These are phyloP conservation scores for Siniperca undulata DNA, from an alignment of 2,797 vertebrate species.

Conservation along the genomic window DNA sequence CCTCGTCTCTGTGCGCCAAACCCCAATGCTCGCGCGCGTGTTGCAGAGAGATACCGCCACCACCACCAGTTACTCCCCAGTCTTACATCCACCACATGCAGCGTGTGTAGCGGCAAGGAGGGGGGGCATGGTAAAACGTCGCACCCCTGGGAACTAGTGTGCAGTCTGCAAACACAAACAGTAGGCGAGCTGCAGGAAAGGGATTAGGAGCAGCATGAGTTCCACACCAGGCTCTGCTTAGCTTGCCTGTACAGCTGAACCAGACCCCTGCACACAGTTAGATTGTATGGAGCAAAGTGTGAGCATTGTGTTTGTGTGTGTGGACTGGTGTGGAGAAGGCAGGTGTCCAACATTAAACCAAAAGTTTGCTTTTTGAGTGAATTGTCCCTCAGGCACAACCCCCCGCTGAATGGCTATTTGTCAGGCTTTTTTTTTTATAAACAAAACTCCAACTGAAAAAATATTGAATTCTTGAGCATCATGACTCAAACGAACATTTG, in stretches of 20 bases:
- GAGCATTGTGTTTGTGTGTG: neutral
- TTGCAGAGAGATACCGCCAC: constrained; percentile 6
- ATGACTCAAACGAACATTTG: neutral
- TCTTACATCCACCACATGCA: constrained; percentile 44
- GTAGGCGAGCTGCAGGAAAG: constrained; percentile 45
- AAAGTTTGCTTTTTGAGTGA: neutral
- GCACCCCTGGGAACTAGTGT: constrained; percentile 50
- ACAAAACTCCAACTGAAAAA: neutral
- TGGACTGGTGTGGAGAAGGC: neutral
- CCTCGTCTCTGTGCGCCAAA: constrained; percentile 5
- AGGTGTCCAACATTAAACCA: constrained; percentile 36
- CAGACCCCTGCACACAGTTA: constrained; percentile 12
- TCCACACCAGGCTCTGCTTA: constrained; percentile 44
- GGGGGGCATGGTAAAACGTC: constrained; percentile 41
- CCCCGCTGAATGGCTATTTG: neutral
- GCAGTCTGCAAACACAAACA: constrained; percentile 59
- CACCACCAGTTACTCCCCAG: constrained; percentile 42
- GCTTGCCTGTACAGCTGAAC: constrained; percentile 21
- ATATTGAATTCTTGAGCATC: neutral
- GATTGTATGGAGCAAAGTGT: constrained; percentile 21
- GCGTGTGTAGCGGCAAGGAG: neutral
- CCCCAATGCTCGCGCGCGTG: neutral
- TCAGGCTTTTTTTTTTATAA: constrained; percentile 16
- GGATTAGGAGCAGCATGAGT: constrained; percentile 62
- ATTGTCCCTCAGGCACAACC: neutral